Evolutionary conservation across 2,113 vertebrate species (phyloP), one percentile per base, ranked within the genome.

Genomic region (Bettongia penicillata): DNA sequence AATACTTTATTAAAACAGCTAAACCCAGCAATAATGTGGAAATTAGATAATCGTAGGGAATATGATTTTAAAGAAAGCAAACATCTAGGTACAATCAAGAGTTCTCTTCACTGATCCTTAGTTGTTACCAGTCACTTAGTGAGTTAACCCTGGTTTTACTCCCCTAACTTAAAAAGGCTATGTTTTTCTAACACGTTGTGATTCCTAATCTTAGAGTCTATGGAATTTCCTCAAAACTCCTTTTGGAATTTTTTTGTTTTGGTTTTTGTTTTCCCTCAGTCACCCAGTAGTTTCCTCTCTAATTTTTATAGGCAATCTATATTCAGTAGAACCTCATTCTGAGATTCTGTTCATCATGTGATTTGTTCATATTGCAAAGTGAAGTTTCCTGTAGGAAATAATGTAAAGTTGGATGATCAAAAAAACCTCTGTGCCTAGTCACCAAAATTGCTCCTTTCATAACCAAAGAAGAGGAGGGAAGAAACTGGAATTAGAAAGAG

Each of bases 401-500:
- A 48, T 48, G 48, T 48, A 48, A 48, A 48, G 48, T 48, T 48
- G 48, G 48, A 48, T 48, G 48, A 48, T 91, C 53, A 51, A 51
- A 51, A 91, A 95, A 26, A n/a, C 57, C 49, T 31, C 2, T 90
- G 47, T 52, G 53, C 51, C 92, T 92, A 93, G 95, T 96, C 93
- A 92, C 16, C 95, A 19, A 43, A 92, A 93, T 10, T 84, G 93
- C 91, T 95, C n/a, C 91, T 93, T 92, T 96, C 94, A 92, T 14
- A 89, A 89, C 48, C 68, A 92, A 48, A 11, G 57, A 37, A 92
- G 53, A 92, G 48, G 50, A 95, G 94, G 77, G 93, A 96, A 94
- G 51, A 96, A 91, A 12, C 14, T 96, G 90, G 96, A 96, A 96
- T 96, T 95, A 53, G 96, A 93, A 91, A 26, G 26, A 55, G 50